Base-by-base conservation (phyloP, 2,113 vertebrate genomes). In the Gallinago jamesoni region DNA sequence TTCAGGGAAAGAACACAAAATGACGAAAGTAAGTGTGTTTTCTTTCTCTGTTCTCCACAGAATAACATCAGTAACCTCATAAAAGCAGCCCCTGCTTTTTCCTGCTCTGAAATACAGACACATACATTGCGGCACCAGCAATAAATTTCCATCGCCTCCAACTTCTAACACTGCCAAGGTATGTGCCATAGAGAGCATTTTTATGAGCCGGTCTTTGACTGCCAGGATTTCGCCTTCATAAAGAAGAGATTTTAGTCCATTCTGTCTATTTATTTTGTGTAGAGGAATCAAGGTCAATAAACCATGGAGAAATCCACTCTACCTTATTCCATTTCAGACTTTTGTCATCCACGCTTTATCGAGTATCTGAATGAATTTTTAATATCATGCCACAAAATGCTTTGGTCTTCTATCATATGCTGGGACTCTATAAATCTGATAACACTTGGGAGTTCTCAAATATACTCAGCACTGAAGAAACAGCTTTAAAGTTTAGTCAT, bases 401-500 rank as follows among this genome's bases (percentile, higher is more conserved):
- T 98, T 97, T 98, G 97, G 98, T 98, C 98, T 98, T 98, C 97
- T 97, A 97, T 98, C 97, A 97, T 96, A 96, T 82, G 60, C 97
- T 94, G 96, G 96, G 97, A 98, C 97, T 97, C 98, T 96, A 98
- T 98, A 98, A 98, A 98, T 98, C 97, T 97, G 97, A 98, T 98
- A 98, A 97, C 97, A 98, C 98, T 97, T 96, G 98, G 98, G 98
- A 98, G 97, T 98, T 98, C 96, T 97, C 97, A 98, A 98, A 98
- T 98, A 97, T 96, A 97, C 97, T 98, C 97, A 81, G 97, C 96
- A 93, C 97, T 73, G 97, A 97, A 98, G 98, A 98, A 98, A 98
- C 97, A 97, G 97, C 98, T 98, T 98, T 98, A 98, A 98, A 98
- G 98, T 98, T 98, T 98, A 98, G 98, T 98, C 98, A 98, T 98